phyloP scores from a whole-genome alignment of 2,888 invertebrate species.

The Erebia palarica region DNA sequence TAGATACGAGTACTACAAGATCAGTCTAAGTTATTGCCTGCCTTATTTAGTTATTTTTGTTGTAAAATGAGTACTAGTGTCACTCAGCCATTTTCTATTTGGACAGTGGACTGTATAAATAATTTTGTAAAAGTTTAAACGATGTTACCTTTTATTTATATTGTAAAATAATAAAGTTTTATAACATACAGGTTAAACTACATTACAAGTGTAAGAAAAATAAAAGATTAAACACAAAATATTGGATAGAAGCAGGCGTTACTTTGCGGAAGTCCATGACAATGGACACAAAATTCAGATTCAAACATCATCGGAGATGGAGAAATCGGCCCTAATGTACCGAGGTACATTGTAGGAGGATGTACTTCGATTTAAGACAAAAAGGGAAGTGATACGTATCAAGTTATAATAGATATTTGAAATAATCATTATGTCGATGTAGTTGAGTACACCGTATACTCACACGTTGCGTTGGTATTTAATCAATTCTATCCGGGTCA shows the following conservation, averaged over 20 bases:
- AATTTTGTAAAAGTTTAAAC: neutral
- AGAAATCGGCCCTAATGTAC: no score
- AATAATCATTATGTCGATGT: conserved; percentile 4
- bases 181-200: no score
- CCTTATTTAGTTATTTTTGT: conserved; percentile 18
- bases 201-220: no score
- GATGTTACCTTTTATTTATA: neutral
- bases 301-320: no score
- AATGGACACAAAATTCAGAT: no score
- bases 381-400: neutral
- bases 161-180: neutral
- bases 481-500: conserved; percentile 55
- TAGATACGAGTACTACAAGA: conserved; percentile 14
- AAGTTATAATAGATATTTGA: neutral
- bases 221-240: no score
- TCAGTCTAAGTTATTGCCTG: neutral
- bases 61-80: neutral
- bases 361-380: no score
- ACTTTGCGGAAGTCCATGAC: no score
- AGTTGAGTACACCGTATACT: neutral
- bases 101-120: conserved; percentile 1
- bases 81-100: conserved; percentile 13
- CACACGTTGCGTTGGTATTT: conserved; percentile 10
- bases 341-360: no score
- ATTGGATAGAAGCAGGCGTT: no score